A percentile compares a stretch with the other conserved stretches of the same genome.
Evolutionary conservation across 1,140 invertebrate genomes (phyloP).

Genomic region (Microplitis mediator): DNA sequence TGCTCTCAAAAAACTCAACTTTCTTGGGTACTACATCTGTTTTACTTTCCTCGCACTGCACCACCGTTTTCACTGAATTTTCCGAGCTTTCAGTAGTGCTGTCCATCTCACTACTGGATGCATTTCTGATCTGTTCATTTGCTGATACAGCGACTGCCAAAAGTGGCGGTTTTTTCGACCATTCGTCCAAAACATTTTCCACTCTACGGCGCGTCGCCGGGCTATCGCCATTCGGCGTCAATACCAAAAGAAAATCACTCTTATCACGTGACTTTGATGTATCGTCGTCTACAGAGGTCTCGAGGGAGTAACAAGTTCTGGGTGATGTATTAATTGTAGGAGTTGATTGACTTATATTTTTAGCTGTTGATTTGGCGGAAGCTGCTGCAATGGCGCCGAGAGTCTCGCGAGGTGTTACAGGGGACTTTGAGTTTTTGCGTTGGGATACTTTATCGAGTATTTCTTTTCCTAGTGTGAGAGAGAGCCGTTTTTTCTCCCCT

Average conservation of each 20-base stretch:
- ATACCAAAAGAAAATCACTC: constrained; percentile 61
- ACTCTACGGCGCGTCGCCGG: constrained; percentile 52
- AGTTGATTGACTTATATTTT: constrained; percentile 42
- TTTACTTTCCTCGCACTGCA: constrained; percentile 57
- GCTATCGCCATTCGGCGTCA: constrained; percentile 56
- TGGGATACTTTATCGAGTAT: constrained; percentile 68
- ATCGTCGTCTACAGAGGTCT: constrained; percentile 59
- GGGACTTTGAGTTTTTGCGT: constrained; percentile 58
- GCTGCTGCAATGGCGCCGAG: constrained; percentile 68
- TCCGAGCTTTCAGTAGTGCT: constrained; percentile 71
- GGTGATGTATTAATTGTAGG: constrained; percentile 54
- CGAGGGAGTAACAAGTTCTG: constrained; percentile 64
- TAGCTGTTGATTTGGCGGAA: constrained; percentile 41
- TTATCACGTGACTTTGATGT: constrained; percentile 43
- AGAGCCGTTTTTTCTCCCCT: constrained; percentile 74
- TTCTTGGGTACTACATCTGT: constrained; percentile 71
- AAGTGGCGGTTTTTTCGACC: constrained; percentile 52
- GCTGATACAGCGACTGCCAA: constrained; percentile 35
- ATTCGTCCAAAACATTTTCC: constrained; percentile 59
- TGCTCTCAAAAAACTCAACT: constrained; percentile 80
- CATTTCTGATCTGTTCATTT: constrained; percentile 45
- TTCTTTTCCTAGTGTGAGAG: constrained; percentile 74
- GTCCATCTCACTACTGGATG: constrained; percentile 68
- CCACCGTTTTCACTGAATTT: constrained; percentile 70
- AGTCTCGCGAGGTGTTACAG: constrained; percentile 68